Percentiles rank a stretch among this genome's conserved stretches.
These are phyloP conservation scores for Tiliacea citrago DNA, from an alignment of 2,888 invertebrate species.

Conservation along the genomic window DNA sequence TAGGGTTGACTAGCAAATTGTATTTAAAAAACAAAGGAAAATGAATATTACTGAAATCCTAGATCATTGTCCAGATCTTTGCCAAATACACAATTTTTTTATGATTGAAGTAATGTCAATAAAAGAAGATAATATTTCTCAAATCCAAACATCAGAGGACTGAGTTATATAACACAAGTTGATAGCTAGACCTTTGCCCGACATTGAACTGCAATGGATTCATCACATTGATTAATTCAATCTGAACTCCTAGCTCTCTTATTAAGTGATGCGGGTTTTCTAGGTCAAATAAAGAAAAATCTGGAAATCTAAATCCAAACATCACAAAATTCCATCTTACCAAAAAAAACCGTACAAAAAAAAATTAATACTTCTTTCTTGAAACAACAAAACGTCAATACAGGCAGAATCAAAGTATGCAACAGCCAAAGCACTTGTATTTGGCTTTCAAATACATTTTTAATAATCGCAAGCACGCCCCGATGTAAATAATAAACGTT, in stretches of 20 bases:
- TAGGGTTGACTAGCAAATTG: neutral
- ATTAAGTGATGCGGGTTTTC: neutral
- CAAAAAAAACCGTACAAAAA: conserved; percentile 55
- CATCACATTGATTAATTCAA: neutral
- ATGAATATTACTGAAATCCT: neutral
- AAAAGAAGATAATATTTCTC: neutral
- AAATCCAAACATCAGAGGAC: neutral
- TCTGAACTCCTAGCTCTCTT: conserved; percentile 24
- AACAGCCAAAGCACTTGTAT: conserved; percentile 47
- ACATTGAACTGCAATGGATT: neutral
- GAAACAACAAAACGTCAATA: conserved; percentile 58
- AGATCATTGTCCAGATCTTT: neutral
- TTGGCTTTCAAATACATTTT: conserved; percentile 60
- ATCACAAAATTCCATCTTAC: conserved; percentile 47
- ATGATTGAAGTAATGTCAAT: conserved; percentile 8
- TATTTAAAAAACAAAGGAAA: conserved; percentile 6
- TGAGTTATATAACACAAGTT: neutral
- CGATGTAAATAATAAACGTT: conserved; percentile 46
- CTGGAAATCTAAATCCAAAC: conserved; percentile 13
- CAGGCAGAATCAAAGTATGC: conserved; percentile 48
- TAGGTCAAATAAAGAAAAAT: conserved; percentile 6
- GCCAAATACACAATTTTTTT: neutral
- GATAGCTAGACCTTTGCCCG: neutral
- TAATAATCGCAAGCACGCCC: conserved; percentile 34
- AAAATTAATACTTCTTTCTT: conserved; percentile 42